phyloP scores from a whole-genome alignment of 2,888 invertebrate species.

The Microctonus brassicae region DNA sequence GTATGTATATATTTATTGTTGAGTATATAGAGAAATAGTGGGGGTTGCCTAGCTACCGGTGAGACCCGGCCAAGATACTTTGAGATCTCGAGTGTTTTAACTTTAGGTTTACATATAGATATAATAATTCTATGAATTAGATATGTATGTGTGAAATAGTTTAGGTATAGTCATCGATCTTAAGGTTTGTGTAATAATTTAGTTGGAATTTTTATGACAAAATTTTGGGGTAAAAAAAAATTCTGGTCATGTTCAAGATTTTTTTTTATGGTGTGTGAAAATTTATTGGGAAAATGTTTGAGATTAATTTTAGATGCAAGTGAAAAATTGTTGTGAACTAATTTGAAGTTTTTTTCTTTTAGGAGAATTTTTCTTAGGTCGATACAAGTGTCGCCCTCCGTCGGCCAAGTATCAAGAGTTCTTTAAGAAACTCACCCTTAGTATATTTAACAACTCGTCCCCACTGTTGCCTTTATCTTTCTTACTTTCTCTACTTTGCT shows the following conservation, averaged over 20 bases:
- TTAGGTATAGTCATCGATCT: too few relatives aligned
- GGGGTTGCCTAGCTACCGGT: constrained; percentile 69
- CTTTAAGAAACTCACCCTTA: constrained; percentile 63
- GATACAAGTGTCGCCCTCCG: constrained; percentile 66
- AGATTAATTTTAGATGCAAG: too few relatives aligned
- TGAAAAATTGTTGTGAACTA: background rate
- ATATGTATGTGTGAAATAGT: too few relatives aligned
- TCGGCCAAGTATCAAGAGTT: constrained; percentile 61
- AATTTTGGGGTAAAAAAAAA: too few relatives aligned
- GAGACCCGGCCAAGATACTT: constrained; percentile 70
- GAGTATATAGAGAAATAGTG: constrained; percentile 40
- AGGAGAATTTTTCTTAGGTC: constrained; percentile 38
- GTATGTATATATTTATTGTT: background rate
- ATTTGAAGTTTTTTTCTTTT: constrained; percentile 6
- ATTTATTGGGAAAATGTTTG: too few relatives aligned
- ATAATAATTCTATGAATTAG: too few relatives aligned
- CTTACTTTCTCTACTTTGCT: constrained; percentile 58
- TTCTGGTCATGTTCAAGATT: too few relatives aligned
- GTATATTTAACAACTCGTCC: constrained; percentile 40
- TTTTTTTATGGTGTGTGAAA: background rate
- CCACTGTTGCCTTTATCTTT: constrained; percentile 53
- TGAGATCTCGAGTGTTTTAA: constrained; percentile 55
- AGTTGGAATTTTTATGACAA: too few relatives aligned
- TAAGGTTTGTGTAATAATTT: too few relatives aligned
- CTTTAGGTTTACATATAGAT: constrained; percentile 31